These are phyloP conservation scores for Vanessa atalanta DNA, from an alignment of 1,140 invertebrate species.

Conservation along the genomic window DNA sequence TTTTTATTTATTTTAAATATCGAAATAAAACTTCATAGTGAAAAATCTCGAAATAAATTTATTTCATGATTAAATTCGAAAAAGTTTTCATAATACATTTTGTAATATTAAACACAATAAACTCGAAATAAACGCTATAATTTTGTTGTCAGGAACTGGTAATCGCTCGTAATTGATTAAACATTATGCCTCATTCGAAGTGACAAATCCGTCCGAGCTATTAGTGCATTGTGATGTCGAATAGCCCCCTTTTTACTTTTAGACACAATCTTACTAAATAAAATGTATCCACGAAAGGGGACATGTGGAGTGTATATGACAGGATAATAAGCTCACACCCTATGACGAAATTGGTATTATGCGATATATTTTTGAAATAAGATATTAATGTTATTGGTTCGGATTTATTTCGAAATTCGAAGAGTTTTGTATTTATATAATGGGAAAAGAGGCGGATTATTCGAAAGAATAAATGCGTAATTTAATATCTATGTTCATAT, in stretches of 20 bases:
- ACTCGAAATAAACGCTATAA: slow-evolving; percentile 34
- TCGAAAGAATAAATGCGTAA: no score
- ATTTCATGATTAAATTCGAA: background rate
- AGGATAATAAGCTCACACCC: slow-evolving; percentile 77
- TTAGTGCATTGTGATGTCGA: slow-evolving; percentile 54
- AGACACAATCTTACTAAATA: slow-evolving; percentile 25
- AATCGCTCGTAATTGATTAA: slow-evolving; percentile 46
- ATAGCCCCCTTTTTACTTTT: slow-evolving; percentile 13
- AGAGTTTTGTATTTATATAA: background rate
- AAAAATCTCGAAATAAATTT: background rate
- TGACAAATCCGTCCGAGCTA: slow-evolving; percentile 44
- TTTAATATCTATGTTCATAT: no score
- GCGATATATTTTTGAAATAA: slow-evolving; percentile 40
- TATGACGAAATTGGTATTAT: slow-evolving; percentile 36
- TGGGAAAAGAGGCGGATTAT: no score
- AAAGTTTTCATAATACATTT: background rate
- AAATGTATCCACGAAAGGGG: slow-evolving; percentile 40
- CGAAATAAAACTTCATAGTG: background rate
- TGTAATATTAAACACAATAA: background rate
- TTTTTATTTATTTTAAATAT: no score
- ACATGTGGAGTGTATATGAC: slow-evolving; percentile 67
- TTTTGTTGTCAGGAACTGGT: slow-evolving; percentile 43
- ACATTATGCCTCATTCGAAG: slow-evolving; percentile 38
- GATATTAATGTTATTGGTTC: slow-evolving; percentile 30
- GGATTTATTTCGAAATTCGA: slow-evolving; percentile 10